Percentiles rank a stretch among this genome's conserved stretches.
These are phyloP conservation scores for Hesperia comma DNA, from an alignment of 2,888 invertebrate genomes.

Conservation along the genomic window DNA sequence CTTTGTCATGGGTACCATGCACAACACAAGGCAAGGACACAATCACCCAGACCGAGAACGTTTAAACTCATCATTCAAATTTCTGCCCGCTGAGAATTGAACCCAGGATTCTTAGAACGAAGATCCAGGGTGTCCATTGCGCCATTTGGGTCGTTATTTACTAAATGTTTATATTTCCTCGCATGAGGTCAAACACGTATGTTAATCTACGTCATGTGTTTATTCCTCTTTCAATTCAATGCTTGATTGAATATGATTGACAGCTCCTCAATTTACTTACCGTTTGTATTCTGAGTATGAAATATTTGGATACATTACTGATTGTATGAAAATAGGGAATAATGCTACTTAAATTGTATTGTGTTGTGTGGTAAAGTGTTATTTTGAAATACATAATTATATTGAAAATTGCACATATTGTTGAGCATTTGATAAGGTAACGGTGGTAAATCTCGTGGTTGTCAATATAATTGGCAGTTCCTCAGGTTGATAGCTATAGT, in stretches of 20 bases:
- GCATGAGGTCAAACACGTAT: not conserved
- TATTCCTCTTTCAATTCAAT: constrained; percentile 38
- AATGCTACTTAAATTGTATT: constrained; percentile 32
- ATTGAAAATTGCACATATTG: constrained; percentile 18
- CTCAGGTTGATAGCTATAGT: too few relatives aligned
- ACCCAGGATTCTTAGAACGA: too few relatives aligned
- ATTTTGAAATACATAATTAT: constrained; percentile 16
- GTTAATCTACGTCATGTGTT: constrained; percentile 27
- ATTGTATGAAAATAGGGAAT: constrained; percentile 38
- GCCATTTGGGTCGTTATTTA: too few relatives aligned
- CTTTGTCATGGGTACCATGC: too few relatives aligned
- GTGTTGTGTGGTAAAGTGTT: constrained; percentile 19
- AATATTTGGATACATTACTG: constrained; percentile 39
- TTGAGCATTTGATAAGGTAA: not conserved
- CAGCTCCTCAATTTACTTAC: constrained; percentile 44
- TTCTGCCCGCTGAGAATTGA: too few relatives aligned
- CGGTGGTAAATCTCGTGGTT: not conserved
- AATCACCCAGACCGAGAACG: too few relatives aligned
- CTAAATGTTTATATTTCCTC: not conserved
- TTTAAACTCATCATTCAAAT: too few relatives aligned
- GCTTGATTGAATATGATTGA: constrained; percentile 46
- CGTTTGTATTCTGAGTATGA: constrained; percentile 41
- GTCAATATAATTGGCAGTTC: not conserved
- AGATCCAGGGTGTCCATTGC: too few relatives aligned
- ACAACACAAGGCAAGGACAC: too few relatives aligned